Conservation (phyloP, 2,113 vertebrate genomes). For the Labrus mixtus region DNA sequence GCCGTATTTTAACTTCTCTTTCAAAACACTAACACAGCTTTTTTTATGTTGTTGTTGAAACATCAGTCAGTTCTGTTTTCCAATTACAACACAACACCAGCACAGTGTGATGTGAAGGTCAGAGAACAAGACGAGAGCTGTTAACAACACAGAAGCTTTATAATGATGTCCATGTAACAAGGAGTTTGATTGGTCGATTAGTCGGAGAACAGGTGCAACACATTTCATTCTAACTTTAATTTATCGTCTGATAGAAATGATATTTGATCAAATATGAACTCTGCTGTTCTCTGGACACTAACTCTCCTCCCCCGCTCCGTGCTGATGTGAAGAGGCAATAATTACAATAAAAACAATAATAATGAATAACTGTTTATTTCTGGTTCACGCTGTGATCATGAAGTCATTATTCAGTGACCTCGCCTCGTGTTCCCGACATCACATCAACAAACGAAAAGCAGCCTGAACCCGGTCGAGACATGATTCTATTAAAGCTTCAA, state of each 20-base stretch:
- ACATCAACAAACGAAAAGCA: background rate
- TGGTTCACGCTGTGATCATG: background rate
- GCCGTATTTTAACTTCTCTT: too few relatives aligned
- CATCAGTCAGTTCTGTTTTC: too few relatives aligned
- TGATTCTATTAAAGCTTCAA: too few relatives aligned
- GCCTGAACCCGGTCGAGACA: background rate
- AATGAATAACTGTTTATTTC: background rate
- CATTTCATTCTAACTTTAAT: background rate
- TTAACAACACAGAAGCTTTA: too few relatives aligned
- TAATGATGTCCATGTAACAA: background rate
- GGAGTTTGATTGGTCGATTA: background rate
- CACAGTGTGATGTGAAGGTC: too few relatives aligned
- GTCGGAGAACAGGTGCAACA: background rate
- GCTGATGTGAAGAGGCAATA: background rate
- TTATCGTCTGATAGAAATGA: background rate
- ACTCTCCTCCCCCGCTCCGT: background rate
- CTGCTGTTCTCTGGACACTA: background rate
- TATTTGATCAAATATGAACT: too few relatives aligned
- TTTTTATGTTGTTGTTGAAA: too few relatives aligned
- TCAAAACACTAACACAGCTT: too few relatives aligned
- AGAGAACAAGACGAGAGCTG: too few relatives aligned
- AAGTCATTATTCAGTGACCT: background rate
- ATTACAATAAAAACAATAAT: too few relatives aligned
- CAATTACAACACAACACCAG: too few relatives aligned
- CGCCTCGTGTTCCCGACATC: background rate